phyloP scores from a whole-genome alignment of 2,113 vertebrate genomes.

The Thalassarche chlororhynchos region DNA sequence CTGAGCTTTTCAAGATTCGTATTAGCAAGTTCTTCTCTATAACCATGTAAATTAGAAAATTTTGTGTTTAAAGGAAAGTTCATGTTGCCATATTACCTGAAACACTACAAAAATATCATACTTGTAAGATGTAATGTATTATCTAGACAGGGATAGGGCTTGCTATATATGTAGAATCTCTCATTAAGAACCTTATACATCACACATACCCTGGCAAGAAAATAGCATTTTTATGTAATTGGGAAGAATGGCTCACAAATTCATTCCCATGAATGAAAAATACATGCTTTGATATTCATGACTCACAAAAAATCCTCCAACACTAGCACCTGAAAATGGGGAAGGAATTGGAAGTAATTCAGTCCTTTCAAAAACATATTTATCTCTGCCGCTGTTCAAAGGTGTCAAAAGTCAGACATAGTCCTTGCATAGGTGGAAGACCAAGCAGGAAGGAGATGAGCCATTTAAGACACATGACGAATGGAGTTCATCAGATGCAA shows the following conservation, averaged over 20 bases:
- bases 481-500: not conserved
- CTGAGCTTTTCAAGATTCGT: not conserved
- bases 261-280: not conserved
- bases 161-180: not conserved
- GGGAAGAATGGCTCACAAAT: not conserved
- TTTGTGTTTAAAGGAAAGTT: not conserved
- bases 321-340: not conserved
- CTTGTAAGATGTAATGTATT: not conserved
- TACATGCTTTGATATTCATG: not conserved
- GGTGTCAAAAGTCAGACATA: not conserved
- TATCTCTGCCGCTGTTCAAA: rapidly evolving
- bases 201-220: not conserved
- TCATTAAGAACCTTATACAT: not conserved
- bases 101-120: not conserved
- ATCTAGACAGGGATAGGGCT: not conserved
- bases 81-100: not conserved
- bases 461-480: not conserved
- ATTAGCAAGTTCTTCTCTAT: not conserved
- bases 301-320: not conserved
- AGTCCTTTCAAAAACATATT: not conserved
- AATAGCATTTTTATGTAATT: not conserved
- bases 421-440: not conserved
- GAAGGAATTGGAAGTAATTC: not conserved
- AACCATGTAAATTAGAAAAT: not conserved
- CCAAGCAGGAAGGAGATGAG: not conserved